Evolutionary conservation across 1,140 invertebrate genomes (phyloP).

Genomic region (Drosophila nebulosa): DNA sequence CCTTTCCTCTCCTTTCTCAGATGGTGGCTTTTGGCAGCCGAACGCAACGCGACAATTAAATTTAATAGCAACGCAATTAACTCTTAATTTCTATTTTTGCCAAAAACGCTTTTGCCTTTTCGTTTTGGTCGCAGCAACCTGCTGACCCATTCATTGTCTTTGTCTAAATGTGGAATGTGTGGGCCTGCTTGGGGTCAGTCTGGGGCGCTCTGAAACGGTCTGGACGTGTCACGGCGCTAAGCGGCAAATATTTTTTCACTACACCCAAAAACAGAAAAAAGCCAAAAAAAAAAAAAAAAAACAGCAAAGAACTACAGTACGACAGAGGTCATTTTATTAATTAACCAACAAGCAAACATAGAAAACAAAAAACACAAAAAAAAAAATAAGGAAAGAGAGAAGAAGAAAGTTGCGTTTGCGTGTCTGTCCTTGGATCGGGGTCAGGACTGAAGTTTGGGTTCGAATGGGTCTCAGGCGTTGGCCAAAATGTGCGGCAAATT

Average conservation of each 20-base stretch:
- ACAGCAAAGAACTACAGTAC: conserved; percentile 14
- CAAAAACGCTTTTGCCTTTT: conserved; percentile 26
- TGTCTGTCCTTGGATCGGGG: background rate
- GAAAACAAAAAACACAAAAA: background rate
- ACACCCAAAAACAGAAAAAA: background rate
- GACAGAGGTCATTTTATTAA: conserved; percentile 73
- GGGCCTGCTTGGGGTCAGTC: no score
- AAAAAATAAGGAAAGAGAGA: background rate
- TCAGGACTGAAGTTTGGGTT: background rate
- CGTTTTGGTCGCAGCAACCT: conserved; percentile 10
- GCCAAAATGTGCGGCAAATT: conserved; percentile 73
- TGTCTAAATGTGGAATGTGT: background rate
- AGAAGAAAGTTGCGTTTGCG: conserved; percentile 22
- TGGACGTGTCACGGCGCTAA: conserved; percentile 24
- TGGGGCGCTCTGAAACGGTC: background rate
- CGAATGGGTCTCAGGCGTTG: conserved; percentile 12
- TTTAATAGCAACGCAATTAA: conserved; percentile 76
- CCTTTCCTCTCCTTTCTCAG: background rate
- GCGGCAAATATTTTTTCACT: conserved; percentile 28
- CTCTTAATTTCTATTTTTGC: conserved; percentile 74
- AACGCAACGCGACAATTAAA: conserved; percentile 69
- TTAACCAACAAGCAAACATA: conserved; percentile 54
- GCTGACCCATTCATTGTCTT: conserved; percentile 61
- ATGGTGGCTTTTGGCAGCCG: conserved; percentile 25
- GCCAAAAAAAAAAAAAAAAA: conserved; percentile 24